These are phyloP conservation scores for Holacanthella duospinosa DNA, from an alignment of 2,888 invertebrate genomes.

Conservation along the genomic window DNA sequence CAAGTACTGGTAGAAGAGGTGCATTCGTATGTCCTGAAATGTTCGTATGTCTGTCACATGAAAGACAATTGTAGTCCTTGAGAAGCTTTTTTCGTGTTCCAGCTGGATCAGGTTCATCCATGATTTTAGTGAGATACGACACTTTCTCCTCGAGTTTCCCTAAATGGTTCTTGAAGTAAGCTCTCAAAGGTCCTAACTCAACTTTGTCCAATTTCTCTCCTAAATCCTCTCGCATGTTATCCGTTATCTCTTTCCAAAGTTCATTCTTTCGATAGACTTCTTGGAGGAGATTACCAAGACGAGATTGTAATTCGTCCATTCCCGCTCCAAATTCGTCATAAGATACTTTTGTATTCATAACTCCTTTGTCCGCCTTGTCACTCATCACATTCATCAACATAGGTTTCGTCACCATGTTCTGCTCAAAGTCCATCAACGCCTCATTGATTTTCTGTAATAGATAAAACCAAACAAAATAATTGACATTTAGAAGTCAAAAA, in stretches of 20 bases:
- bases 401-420: constrained; percentile 31
- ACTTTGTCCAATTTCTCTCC: constrained; percentile 30
- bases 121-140: constrained; percentile 14
- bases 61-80: constrained; percentile 33
- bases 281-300: constrained; percentile 30
- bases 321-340: constrained; percentile 35
- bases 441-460: constrained; percentile 18
- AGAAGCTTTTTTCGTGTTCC: constrained; percentile 35
- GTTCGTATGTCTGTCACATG: constrained; percentile 29
- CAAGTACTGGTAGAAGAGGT: constrained; percentile 19
- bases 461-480: too few species aligned
- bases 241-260: constrained; percentile 30
- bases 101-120: constrained; percentile 36
- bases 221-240: constrained; percentile 28
- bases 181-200: constrained; percentile 31
- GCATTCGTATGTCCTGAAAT: constrained; percentile 31
- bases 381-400: constrained; percentile 30
- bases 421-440: constrained; percentile 21
- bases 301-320: constrained; percentile 27
- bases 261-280: constrained; percentile 34
- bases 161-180: constrained; percentile 33
- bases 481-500: not conserved
- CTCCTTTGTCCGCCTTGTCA: constrained; percentile 34
- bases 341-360: constrained; percentile 32
- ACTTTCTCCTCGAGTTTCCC: constrained; percentile 29